Percentiles rank a stretch among this genome's conserved stretches.
Evolutionary conservation across 2,888 invertebrate genomes (phyloP).

Genomic region (Callimorpha dominula): DNA sequence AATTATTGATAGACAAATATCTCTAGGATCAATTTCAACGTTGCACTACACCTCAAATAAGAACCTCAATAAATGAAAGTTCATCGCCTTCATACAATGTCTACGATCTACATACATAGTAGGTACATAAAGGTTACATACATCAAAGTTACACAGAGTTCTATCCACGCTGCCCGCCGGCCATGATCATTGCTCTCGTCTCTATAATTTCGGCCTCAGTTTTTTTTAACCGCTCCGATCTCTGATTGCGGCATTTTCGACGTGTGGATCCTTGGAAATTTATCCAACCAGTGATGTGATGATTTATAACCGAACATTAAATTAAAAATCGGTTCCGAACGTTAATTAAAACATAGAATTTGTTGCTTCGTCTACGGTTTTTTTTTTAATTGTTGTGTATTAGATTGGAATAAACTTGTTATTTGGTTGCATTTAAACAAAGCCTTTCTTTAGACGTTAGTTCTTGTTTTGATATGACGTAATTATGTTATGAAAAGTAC

Average conservation of each 20-base stretch:
- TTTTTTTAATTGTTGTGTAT: slow-evolving; percentile 21
- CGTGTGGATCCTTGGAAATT: slow-evolving; percentile 61
- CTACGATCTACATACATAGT: not conserved
- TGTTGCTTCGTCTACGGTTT: slow-evolving; percentile 21
- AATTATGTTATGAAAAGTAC: slow-evolving; percentile 6
- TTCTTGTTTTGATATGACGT: not conserved
- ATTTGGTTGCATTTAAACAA: slow-evolving; percentile 1
- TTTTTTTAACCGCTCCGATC: slow-evolving; percentile 67
- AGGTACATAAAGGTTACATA: slow-evolving; percentile 22
- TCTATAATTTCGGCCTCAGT: slow-evolving; percentile 64
- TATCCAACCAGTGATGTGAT: slow-evolving; percentile 60
- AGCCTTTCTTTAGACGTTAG: not conserved
- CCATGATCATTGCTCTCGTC: slow-evolving; percentile 63
- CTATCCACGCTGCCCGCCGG: slow-evolving; percentile 56
- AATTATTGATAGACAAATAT: not conserved
- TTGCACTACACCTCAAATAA: not conserved
- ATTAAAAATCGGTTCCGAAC: slow-evolving; percentile 55
- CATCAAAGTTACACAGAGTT: slow-evolving; percentile 46
- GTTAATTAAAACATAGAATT: slow-evolving; percentile 55
- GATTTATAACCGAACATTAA: slow-evolving; percentile 61
- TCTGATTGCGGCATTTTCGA: slow-evolving; percentile 65
- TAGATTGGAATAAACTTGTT: slow-evolving; percentile 14
- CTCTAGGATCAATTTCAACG: not conserved
- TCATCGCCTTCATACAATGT: not conserved
- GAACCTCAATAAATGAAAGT: not conserved